Evolutionary conservation across 2,888 invertebrate species (phyloP), one percentile per base, ranked within the genome.

Genomic region (Microchrysa polita): DNA sequence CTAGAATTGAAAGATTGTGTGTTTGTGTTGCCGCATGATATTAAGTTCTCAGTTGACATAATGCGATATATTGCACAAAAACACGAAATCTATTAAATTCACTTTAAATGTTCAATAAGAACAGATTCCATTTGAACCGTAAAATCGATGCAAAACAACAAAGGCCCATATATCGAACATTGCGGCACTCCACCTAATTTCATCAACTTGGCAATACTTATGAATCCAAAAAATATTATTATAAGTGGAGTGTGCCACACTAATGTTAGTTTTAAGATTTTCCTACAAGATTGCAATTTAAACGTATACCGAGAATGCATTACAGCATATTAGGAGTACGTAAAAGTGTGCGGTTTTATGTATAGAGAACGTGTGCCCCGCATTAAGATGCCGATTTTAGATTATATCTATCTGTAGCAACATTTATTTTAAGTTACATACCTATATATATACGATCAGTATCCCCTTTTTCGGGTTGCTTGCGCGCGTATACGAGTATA

Each of bases 281-380:
- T n/a, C 48, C 12, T n/a, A 48, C 16, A n/a, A 12, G 48, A 48
- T 48, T 48, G 16, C 48, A n/a, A 48, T 34, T 34, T n/a, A 48
- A 48, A 48, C 48, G 48, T 48, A 48, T n/a, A n/a, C n/a, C 48
- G 12, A 34, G 27, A 7, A n/a, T n/a, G n/a, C n/a, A n/a, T n/a
- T n/a, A n/a, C n/a, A n/a, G 27, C 27, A 34, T 34, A 34, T 34
- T 34, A 34, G 7, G 27, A 34, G 4, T 48, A 48, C 12, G 48
- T 12, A 48, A 42, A 7, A 12, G 48, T 48, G 16, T 48, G 16
- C 12, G 16, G 14, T 48, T 48, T 48, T n/a, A n/a, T 34, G 27
- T 34, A n/a, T 52, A 16, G 5, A 27, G 63, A 63, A 23, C 63
- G 40, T 63, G 63, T 63, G 63, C 42, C 63, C 42, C 42, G 63